Conservation (phyloP, 2,888 invertebrate genomes). For the Eupithecia vulgata region DNA sequence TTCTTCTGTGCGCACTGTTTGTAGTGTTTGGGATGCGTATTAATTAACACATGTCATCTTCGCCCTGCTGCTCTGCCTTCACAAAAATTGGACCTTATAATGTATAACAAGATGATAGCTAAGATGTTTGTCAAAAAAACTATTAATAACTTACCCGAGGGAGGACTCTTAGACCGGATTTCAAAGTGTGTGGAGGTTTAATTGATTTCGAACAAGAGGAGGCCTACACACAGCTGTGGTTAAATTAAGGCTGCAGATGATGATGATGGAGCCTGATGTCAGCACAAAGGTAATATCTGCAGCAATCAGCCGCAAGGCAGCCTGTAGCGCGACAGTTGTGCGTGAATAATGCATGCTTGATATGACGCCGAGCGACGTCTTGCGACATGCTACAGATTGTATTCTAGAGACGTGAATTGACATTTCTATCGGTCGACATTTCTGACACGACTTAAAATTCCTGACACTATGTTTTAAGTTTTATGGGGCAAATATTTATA, state of each 20-base stretch:
- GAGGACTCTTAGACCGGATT: too few species aligned
- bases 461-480: neutral
- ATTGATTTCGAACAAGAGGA: neutral
- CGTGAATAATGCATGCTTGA: conserved; percentile 14
- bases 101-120: neutral
- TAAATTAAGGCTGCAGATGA: neutral
- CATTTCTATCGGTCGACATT: neutral
- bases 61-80: neutral
- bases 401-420: neutral
- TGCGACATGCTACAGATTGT: neutral
- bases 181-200: neutral
- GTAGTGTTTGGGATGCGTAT: too few species aligned
- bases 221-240: neutral
- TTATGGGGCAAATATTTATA: neutral
- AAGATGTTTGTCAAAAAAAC: neutral
- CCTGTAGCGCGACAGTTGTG: conserved; percentile 1
- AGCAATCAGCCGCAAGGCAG: neutral
- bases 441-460: neutral
- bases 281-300: neutral
- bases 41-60: too few species aligned
- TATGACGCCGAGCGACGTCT: neutral
- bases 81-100: neutral
- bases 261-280: neutral
- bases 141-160: too few species aligned
- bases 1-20: too few species aligned